Base-by-base conservation (phyloP, 1,140 invertebrate species). In the Cyclina sinensis region DNA sequence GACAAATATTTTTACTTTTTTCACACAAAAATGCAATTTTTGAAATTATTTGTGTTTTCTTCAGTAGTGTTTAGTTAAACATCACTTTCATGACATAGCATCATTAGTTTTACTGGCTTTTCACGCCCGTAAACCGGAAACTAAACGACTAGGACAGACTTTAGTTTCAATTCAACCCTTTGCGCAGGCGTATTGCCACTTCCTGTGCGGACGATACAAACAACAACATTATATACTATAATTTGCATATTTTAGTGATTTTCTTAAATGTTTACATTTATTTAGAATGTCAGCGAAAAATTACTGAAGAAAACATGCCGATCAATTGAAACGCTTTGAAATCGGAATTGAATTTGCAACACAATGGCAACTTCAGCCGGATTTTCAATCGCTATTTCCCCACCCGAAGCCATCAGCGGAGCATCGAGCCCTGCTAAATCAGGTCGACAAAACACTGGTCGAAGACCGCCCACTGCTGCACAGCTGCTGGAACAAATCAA, bases 401-500 rank as follows among this genome's bases (percentile, higher is more conserved):
- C 73, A 86, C 70, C 70, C 32, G 84, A 73, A 43, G 82, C 43
- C 14, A 85, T 85, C 21, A 57, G 80, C 43, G 80, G 80, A 18
- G 68, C 21, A 57, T 62, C 65, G 14, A 86, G 84, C 32, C 84
- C 84, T 21, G 18, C 21, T 27, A 86, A 86, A n/a, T 18, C 70
- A 7, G 84, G 84, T 3, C 48, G 73, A 32, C 27, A 18, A 62
- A 74, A 39, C 18, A 43, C 35, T 11, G n/a, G 4, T 9, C 51
- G 84, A 11, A 90, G 88, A 80, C 86, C 90, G 24, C 81, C 90
- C 46, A 90, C 91, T 27, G 91, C 90, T 24, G 76, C 83, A 4
- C 92, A 94, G 46, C 91, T 94, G 65, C 85, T 92, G 11, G 91
- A 93, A 16, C 92, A 94, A 73, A 94, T 94, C 87, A 89, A 90